Percentiles rank a stretch among this genome's conserved stretches.
phyloP scores from a whole-genome alignment of 2,113 vertebrate species.

The Psammodynastes pulverulentus region DNA sequence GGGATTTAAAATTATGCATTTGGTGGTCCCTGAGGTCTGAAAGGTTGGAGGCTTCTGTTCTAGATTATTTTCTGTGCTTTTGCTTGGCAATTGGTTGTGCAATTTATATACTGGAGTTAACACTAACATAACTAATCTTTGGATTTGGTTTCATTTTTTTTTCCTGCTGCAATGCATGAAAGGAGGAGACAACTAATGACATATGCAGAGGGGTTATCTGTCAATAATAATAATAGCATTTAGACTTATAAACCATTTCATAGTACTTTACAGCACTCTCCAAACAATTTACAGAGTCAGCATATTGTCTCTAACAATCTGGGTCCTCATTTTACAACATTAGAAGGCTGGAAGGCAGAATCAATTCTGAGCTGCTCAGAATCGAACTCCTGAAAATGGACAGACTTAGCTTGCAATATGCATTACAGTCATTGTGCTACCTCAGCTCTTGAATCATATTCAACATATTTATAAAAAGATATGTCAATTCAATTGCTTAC shows the following conservation, averaged over 20 bases:
- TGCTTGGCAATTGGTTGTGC: background rate
- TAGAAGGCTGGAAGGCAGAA: too few relatives aligned
- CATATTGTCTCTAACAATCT: too few relatives aligned
- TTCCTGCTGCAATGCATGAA: background rate
- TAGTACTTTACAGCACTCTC: too few relatives aligned
- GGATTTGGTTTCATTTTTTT: background rate
- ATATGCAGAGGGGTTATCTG: background rate
- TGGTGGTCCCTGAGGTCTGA: too few relatives aligned
- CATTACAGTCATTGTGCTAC: background rate
- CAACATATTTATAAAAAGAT: background rate
- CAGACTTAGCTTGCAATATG: background rate
- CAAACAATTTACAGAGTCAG: too few relatives aligned
- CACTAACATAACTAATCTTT: background rate
- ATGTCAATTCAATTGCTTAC: background rate
- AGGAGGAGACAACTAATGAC: background rate
- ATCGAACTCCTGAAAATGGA: background rate
- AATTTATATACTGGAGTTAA: background rate
- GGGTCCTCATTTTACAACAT: too few relatives aligned
- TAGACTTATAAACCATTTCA: too few relatives aligned
- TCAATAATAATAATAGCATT: background rate
- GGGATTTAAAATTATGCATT: too few relatives aligned
- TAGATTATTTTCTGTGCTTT: background rate
- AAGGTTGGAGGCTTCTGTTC: too few relatives aligned
- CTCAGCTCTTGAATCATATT: background rate
- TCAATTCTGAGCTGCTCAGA: background rate